Evolutionary conservation across 2,888 invertebrate species (phyloP), one percentile per base, ranked within the genome.

Genomic region (Dolomedes plantarius): DNA sequence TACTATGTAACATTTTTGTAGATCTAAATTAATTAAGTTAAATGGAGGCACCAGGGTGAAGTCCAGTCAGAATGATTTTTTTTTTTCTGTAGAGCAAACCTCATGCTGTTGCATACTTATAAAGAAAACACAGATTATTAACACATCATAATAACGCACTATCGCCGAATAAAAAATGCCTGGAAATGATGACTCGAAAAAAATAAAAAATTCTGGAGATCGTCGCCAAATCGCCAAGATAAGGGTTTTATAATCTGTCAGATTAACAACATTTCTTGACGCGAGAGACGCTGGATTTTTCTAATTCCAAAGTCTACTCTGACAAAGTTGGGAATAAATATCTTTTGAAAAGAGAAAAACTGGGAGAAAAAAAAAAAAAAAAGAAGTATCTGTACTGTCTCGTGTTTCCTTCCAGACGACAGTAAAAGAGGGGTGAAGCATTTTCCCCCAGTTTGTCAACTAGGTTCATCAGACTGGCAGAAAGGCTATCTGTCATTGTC

Each of bases 381-480:
- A 36, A 50, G 16, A 19, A 71, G 41, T 39, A 31, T 75, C 74
- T 74, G 56, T 67, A 32, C 36, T 62, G 81, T 75, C 62, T 81
- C 74, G 69, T 36, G 74, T 75, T 81, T 81, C 81, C 62, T 62
- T 27, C n/a, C 23, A 39, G 56, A 69, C 39, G 81, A 81, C 75
- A 81, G 81, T 36, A 68, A 68, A 68, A 28, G 78, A 62, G 78
- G 36, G 7, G 46, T 11, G 46, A 46, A 46, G 16, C 16, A 46
- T 46, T 46, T 46, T 16, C 16, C 46, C 46, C 46, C 46, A 46
- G 11, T 46, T 46, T 46, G 46, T 46, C 46, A 46, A 46, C 46
- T 46, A 46, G 16, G 46, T 46, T 46, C 46, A 46, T 46, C 46
- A 46, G 46, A 16, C 11, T 46, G n/a, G 46, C 46, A 46, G 46